Evolutionary conservation across 2,797 vertebrate species (phyloP), one percentile per base, ranked within the genome.

Genomic region (Pseudocheirus occidentalis): DNA sequence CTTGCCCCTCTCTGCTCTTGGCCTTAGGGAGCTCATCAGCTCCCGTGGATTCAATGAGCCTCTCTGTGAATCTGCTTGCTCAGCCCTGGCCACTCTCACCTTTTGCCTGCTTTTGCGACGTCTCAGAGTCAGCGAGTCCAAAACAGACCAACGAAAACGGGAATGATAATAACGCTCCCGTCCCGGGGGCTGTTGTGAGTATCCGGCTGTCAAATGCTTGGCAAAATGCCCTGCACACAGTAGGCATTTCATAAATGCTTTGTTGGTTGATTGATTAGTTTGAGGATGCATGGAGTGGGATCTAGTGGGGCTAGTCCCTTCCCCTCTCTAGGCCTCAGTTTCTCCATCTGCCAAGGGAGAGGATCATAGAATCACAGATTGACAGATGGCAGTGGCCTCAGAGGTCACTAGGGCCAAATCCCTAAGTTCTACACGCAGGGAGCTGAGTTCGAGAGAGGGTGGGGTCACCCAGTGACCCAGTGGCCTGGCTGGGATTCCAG

Each of bases 141-240:
- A 62, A 62, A 34, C 59, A 34, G 29, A 31, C 4, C 55, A 56
- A 14, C 62, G n/a, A 21, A 81, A 46, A 24, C 3, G n/a, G 62
- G 34, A 13, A 34, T 7, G 6, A 73, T 2, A 3, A 9, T 0
- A 5, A 1, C 16, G 1, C 62, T 2, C n/a, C 62, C 34, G 1
- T 66, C 34, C 62, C 34, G 16, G 62, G 62, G 27, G 0, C 34
- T 7, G 4, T 18, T n/a, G 5, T 18, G 34, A 40, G 66, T 16
- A 21, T 73, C 16, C 0, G 18, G 18, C 16, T 16, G 14, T 7
- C 24, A 46, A 81, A 21, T 40, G n/a, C 16, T 18, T 16, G 14
- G 34, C 59, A n/a, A 57, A 66, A 66, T 40, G n/a, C 73, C 73
- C 10, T 40, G 40, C 40, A 27, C 3, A 87, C 40, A 87, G 21